A percentile compares a stretch with the other conserved stretches of the same genome.
Evolutionary conservation across 1,140 invertebrate genomes (phyloP).

Genomic region (Luehdorfia chinensis): DNA sequence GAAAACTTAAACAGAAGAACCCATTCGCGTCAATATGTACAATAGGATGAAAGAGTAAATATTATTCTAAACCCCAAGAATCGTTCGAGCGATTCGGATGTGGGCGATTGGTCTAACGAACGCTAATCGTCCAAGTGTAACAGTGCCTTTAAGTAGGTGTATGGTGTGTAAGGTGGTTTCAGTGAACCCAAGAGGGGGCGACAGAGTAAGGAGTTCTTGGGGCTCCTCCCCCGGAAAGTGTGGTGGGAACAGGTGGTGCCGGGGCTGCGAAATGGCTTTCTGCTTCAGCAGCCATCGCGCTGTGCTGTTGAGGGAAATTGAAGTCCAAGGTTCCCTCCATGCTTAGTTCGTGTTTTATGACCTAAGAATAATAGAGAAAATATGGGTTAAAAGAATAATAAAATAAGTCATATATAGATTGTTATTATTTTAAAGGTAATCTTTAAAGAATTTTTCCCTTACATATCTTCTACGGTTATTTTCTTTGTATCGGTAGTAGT

Average conservation of each 20-base stretch:
- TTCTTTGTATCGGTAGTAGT: too few species aligned
- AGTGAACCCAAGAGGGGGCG: slow-evolving; percentile 69
- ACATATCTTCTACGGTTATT: too few species aligned
- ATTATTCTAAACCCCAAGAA: slow-evolving; percentile 5
- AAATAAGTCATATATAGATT: too few species aligned
- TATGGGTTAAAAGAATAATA: slow-evolving; percentile 13
- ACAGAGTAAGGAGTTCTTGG: slow-evolving; percentile 53
- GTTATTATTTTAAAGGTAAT: too few species aligned
- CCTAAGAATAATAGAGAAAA: slow-evolving; percentile 62
- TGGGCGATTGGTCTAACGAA: too few species aligned
- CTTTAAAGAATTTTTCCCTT: too few species aligned
- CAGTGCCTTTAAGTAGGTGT: not conserved
- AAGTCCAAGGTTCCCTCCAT: slow-evolving; percentile 96
- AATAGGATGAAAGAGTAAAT: slow-evolving; percentile 35
- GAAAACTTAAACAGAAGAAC: slow-evolving; percentile 33
- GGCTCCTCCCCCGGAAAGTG: slow-evolving; percentile 51
- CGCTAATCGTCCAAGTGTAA: too few species aligned
- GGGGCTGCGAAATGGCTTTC: slow-evolving; percentile 60
- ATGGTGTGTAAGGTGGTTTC: not conserved
- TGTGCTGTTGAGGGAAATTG: slow-evolving; percentile 84
- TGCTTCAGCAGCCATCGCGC: slow-evolving; percentile 51
- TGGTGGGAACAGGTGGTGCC: slow-evolving; percentile 63
- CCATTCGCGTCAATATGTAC: slow-evolving; percentile 42
- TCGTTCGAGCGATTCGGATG: not conserved
- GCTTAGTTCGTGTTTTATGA: slow-evolving; percentile 95